A percentile compares a stretch with the other conserved stretches of the same genome.
Conservation (phyloP, 1,140 invertebrate genomes). For the Leucophenga varia region DNA sequence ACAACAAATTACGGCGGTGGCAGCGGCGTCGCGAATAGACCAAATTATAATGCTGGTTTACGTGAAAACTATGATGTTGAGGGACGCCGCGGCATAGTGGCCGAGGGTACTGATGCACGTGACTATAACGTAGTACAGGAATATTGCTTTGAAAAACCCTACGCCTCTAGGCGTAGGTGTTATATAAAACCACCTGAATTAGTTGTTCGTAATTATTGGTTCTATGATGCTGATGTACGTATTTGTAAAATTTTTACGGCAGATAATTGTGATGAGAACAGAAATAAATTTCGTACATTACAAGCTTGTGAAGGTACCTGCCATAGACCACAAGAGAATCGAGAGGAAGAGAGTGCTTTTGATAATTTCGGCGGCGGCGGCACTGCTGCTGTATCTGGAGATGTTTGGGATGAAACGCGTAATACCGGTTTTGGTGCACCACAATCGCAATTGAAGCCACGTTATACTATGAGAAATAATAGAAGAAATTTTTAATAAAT, state of each 20-base stretch:
- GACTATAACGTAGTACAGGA: slow-evolving; percentile 36
- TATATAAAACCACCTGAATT: slow-evolving; percentile 24
- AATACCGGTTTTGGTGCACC: too few relatives aligned
- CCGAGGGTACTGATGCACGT: slow-evolving; percentile 10
- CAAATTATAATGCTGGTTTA: neutral
- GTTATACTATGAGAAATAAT: too few relatives aligned
- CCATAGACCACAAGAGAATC: slow-evolving; percentile 24
- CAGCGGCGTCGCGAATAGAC: neutral
- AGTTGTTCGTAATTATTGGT: slow-evolving; percentile 42
- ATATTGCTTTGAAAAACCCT: slow-evolving; percentile 41
- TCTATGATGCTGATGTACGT: slow-evolving; percentile 42
- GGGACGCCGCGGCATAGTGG: slow-evolving; percentile 1
- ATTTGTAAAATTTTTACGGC: slow-evolving; percentile 46
- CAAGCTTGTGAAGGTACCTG: slow-evolving; percentile 41
- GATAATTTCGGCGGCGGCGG: neutral
- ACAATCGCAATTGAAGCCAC: too few relatives aligned
- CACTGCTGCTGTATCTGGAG: too few relatives aligned
- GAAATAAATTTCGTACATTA: slow-evolving; percentile 38
- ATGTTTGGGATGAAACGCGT: too few relatives aligned
- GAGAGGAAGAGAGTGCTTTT: slow-evolving; percentile 2
- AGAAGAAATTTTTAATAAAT: neutral
- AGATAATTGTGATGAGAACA: slow-evolving; percentile 45
- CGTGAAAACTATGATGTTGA: slow-evolving; percentile 9
- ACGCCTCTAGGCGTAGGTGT: slow-evolving; percentile 22
- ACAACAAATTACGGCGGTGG: neutral